phyloP scores from a whole-genome alignment of 2,888 invertebrate species.

The Chrysomela aeneicollis region DNA sequence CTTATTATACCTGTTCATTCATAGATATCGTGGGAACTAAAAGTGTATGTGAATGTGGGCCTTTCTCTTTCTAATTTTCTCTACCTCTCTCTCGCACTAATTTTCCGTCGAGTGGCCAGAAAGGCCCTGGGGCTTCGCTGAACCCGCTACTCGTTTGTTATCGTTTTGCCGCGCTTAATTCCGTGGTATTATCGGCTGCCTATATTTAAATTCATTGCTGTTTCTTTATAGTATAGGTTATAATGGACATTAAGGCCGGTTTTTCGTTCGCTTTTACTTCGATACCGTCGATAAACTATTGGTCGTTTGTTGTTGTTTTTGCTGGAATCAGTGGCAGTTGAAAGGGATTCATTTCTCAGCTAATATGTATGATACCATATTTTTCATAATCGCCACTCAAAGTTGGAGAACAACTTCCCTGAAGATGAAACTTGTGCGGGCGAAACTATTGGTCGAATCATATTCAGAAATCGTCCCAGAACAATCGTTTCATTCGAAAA shows the following conservation, averaged over 20 bases:
- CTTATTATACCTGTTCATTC: constrained; percentile 58
- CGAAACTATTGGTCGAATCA: no score
- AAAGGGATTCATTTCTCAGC: no score
- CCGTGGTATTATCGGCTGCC: constrained; percentile 22
- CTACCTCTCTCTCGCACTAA: constrained; percentile 34
- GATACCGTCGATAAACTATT: constrained; percentile 4
- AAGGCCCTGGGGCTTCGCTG: constrained; percentile 13
- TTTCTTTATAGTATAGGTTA: constrained; percentile 18
- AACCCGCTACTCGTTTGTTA: constrained; percentile 22
- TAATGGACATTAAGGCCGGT: constrained; percentile 15
- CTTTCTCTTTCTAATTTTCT: constrained; percentile 39
- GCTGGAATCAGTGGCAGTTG: neutral
- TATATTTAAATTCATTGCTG: constrained; percentile 25
- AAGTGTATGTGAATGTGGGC: constrained; percentile 42
- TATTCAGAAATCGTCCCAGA: no score
- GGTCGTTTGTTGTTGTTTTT: neutral
- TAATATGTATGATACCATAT: no score
- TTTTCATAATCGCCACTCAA: no score
- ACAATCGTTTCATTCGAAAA: no score
- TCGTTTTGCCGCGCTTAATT: constrained; percentile 24
- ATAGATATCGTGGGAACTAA: constrained; percentile 59
- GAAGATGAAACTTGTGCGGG: no score
- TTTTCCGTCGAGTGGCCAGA: constrained; percentile 30
- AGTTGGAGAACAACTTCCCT: no score
- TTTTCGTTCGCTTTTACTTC: constrained; percentile 5